These are phyloP conservation scores for Gallinago nigripennis DNA, from an alignment of 2,797 vertebrate genomes.

Conservation along the genomic window DNA sequence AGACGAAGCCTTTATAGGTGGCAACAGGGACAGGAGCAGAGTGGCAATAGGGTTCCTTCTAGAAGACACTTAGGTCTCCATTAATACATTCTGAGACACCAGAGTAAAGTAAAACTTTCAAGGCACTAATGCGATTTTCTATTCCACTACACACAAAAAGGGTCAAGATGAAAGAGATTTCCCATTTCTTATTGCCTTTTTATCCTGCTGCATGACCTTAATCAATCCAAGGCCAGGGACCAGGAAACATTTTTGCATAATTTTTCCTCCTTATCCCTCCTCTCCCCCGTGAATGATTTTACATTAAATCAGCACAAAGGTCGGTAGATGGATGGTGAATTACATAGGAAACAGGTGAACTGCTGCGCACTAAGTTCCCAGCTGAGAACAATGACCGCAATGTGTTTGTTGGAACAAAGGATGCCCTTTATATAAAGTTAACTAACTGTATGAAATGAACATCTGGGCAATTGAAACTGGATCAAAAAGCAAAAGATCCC, in stretches of 20 bases:
- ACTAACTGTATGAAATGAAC: constrained; percentile 29
- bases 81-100: not conserved
- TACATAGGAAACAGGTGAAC: constrained; percentile 44
- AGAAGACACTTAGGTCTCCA: not conserved
- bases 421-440: constrained; percentile 49
- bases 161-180: not conserved
- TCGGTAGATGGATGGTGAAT: constrained; percentile 17
- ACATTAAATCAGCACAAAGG: constrained; percentile 34
- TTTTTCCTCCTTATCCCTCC: not conserved
- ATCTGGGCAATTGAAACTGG: constrained; percentile 48
- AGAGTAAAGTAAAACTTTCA: constrained; percentile 1
- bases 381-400: not conserved
- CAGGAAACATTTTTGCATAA: constrained; percentile 16
- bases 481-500: constrained; percentile 49
- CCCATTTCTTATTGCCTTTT: not conserved
- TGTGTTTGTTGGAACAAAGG: constrained; percentile 32
- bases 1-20: not conserved
- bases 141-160: not conserved
- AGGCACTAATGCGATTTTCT: not conserved
- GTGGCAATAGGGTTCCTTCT: not conserved
- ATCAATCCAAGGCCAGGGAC: constrained; percentile 6
- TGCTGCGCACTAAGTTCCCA: constrained; percentile 3
- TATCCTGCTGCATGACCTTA: not conserved
- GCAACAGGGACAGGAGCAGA: not conserved
- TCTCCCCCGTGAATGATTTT: not conserved